These are phyloP conservation scores for Scolopax rusticola DNA, from an alignment of 2,797 vertebrate genomes.

Conservation along the genomic window DNA sequence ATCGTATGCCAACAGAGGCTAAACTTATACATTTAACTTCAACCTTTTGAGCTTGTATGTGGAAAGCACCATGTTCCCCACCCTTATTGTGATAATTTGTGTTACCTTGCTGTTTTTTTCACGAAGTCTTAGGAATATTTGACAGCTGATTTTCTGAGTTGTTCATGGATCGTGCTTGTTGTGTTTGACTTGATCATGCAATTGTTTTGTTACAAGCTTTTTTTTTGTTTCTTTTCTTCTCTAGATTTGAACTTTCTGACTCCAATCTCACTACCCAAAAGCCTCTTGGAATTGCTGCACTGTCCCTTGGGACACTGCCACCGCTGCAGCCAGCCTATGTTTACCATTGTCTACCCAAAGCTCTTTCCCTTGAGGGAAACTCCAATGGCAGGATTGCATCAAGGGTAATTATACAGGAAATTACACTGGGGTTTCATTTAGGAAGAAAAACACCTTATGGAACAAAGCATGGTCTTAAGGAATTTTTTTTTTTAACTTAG, in stretches of 20 bases:
- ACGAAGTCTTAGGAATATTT: background rate
- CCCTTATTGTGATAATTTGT: background rate
- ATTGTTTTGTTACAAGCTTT: background rate
- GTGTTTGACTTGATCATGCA: background rate
- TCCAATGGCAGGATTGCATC: constrained; percentile 93
- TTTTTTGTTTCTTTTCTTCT: constrained; percentile 58
- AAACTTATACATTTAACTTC: background rate
- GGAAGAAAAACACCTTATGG: background rate
- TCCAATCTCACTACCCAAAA: constrained; percentile 89
- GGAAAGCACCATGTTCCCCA: background rate
- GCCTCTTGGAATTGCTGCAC: constrained; percentile 89
- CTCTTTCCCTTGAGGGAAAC: constrained; percentile 94
- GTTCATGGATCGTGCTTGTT: background rate
- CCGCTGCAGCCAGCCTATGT: constrained; percentile 96
- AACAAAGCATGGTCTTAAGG: background rate
- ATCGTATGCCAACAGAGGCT: background rate
- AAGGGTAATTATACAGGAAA: constrained; percentile 85
- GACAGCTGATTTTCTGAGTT: background rate
- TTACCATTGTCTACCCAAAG: constrained; percentile 97
- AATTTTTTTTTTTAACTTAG: background rate
- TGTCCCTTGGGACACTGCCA: constrained; percentile 97
- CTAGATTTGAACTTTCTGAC: constrained; percentile 86
- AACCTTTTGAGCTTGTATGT: background rate
- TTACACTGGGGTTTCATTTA: constrained; percentile 39
- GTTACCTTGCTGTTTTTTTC: background rate